Percentiles rank a stretch among this genome's conserved stretches.
Conservation (phyloP, 2,113 vertebrate species). For the Empidonax alnorum region DNA sequence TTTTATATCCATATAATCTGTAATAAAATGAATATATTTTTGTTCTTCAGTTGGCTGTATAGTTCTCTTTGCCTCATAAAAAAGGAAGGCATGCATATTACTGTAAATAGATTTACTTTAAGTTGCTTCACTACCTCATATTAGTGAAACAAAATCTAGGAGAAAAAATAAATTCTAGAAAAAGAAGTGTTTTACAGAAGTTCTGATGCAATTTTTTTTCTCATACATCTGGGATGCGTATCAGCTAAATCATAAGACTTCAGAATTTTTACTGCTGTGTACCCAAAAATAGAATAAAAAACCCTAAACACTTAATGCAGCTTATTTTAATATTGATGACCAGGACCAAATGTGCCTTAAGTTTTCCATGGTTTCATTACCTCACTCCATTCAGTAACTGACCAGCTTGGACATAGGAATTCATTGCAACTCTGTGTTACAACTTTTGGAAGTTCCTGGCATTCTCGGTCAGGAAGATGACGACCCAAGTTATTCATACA, state of each 20-base stretch:
- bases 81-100: neutral
- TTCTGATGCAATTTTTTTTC: neutral
- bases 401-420: conserved; percentile 89
- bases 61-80: neutral
- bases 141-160: neutral
- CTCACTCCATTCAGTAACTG: conserved; percentile 90
- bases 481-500: conserved; percentile 89
- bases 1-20: neutral
- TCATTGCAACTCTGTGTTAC: conserved; percentile 83
- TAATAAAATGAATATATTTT: neutral
- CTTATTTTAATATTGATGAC: neutral
- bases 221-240: neutral
- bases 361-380: conserved; percentile 68
- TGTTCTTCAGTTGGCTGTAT: neutral
- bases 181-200: neutral
- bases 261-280: neutral
- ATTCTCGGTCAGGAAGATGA: conserved; percentile 85
- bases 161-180: neutral
- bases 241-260: neutral
- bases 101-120: neutral
- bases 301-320: neutral
- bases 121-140: neutral
- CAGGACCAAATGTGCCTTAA: neutral
- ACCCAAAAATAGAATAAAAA: neutral
- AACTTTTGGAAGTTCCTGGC: conserved; percentile 77